Evolutionary conservation across 1,140 invertebrate species (phyloP).

Genomic region (Latrodectus geometricus): DNA sequence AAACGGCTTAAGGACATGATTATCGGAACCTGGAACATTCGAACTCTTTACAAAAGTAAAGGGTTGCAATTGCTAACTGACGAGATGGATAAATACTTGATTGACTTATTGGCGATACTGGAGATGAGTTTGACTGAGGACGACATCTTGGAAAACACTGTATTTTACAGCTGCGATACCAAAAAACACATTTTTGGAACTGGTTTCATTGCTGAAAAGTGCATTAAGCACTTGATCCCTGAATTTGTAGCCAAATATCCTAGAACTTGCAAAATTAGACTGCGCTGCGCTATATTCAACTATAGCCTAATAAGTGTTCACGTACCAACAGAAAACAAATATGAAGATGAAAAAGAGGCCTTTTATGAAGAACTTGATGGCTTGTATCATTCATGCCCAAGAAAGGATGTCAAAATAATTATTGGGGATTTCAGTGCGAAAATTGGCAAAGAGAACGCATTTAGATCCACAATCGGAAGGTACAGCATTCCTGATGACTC

Average conservation of each 20-base stretch:
- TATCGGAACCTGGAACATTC: constrained; percentile 3
- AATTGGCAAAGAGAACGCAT: no score
- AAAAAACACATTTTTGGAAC: constrained; percentile 10
- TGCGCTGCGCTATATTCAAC: background rate
- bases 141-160: constrained; percentile 1
- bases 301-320: constrained; percentile 15
- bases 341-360: constrained; percentile 3
- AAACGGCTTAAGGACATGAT: constrained; percentile 2
- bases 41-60: background rate
- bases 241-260: constrained; percentile 14
- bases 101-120: background rate
- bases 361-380: constrained; percentile 6
- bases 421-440: background rate
- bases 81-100: background rate
- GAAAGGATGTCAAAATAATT: constrained; percentile 2
- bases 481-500: constrained; percentile 3
- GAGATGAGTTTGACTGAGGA: constrained; percentile 2
- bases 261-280: constrained; percentile 10
- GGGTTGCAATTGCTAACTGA: constrained; percentile 3
- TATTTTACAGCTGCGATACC: constrained; percentile 6
- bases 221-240: background rate
- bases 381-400: no score
- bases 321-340: constrained; percentile 4
- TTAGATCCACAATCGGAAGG: background rate
- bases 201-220: constrained; percentile 2